phyloP scores from a whole-genome alignment of 2,888 invertebrate genomes.

The Buathra laborator region DNA sequence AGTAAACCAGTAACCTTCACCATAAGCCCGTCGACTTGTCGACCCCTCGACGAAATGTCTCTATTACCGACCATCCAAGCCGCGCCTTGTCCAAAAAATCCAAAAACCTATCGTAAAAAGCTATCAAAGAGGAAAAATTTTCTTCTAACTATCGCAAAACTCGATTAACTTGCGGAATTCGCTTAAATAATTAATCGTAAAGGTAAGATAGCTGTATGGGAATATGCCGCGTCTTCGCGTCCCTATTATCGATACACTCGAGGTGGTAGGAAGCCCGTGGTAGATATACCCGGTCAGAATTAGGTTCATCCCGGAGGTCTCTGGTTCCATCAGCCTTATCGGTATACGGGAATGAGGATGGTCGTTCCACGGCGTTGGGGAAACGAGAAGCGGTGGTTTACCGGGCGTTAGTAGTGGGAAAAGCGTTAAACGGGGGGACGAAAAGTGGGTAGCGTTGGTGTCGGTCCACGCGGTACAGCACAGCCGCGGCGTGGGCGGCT shows the following conservation, averaged over 20 bases:
- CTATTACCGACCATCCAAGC: background rate
- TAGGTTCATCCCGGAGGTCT: conserved; percentile 29
- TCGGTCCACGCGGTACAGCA: background rate
- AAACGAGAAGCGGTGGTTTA: conserved; percentile 34
- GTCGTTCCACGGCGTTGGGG: conserved; percentile 18
- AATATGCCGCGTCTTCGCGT: background rate
- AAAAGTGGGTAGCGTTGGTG: conserved; percentile 58
- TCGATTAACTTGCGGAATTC: background rate
- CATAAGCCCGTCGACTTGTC: too few relatives aligned
- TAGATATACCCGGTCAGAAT: conserved; percentile 29
- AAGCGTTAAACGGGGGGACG: conserved; percentile 14
- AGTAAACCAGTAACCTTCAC: too few relatives aligned
- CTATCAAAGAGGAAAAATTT: background rate
- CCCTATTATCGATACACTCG: background rate
- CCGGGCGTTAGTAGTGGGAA: background rate
- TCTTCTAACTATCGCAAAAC: background rate
- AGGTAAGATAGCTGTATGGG: background rate
- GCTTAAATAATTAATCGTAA: background rate
- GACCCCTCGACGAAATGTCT: too few relatives aligned
- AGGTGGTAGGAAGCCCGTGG: background rate
- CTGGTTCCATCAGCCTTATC: conserved; percentile 25
- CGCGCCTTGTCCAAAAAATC: background rate
- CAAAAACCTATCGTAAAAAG: background rate
- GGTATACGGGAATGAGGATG: conserved; percentile 34
- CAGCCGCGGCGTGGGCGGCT: conserved; percentile 59